phyloP scores from a whole-genome alignment of 2,888 invertebrate species.

The Tenthredo distinguenda region DNA sequence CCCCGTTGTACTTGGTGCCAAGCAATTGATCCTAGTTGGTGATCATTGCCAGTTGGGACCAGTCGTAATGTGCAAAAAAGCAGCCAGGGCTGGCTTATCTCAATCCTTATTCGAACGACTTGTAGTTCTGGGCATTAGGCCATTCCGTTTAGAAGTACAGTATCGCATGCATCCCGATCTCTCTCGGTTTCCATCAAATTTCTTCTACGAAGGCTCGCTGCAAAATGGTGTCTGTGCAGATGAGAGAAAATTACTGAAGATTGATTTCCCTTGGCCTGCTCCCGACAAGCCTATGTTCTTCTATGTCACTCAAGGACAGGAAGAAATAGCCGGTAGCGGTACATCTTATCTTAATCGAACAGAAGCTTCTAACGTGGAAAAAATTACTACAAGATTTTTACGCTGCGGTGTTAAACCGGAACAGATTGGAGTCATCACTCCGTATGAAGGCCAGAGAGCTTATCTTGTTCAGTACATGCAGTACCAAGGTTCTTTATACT shows the following conservation, averaged over 20 bases:
- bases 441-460: conserved; percentile 98
- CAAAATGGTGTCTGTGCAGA: conserved; percentile 99
- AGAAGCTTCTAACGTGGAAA: conserved; percentile 99
- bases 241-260: conserved; percentile 92
- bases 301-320: conserved; percentile 98
- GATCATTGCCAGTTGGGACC: conserved; percentile 99
- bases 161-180: conserved; percentile 99
- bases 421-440: conserved; percentile 99
- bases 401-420: conserved; percentile 97
- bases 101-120: conserved; percentile 98
- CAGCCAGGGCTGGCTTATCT: conserved; percentile 96
- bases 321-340: conserved; percentile 99
- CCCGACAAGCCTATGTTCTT: conserved; percentile 99
- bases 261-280: conserved; percentile 99
- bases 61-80: conserved; percentile 99
- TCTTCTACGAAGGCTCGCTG: conserved; percentile 99
- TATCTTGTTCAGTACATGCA: conserved; percentile 99
- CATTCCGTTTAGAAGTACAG: conserved; percentile 97
- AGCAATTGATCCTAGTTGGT: conserved; percentile 97
- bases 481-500: conserved; percentile 97
- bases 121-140: conserved; percentile 97
- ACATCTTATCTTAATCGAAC: conserved; percentile 99
- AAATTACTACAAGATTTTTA: conserved; percentile 96
- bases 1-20: conserved; percentile 97
- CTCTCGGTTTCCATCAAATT: conserved; percentile 98